Evolutionary conservation across 1,140 invertebrate species (phyloP), one percentile per base, ranked within the genome.

Genomic region (Lucilia sericata): DNA sequence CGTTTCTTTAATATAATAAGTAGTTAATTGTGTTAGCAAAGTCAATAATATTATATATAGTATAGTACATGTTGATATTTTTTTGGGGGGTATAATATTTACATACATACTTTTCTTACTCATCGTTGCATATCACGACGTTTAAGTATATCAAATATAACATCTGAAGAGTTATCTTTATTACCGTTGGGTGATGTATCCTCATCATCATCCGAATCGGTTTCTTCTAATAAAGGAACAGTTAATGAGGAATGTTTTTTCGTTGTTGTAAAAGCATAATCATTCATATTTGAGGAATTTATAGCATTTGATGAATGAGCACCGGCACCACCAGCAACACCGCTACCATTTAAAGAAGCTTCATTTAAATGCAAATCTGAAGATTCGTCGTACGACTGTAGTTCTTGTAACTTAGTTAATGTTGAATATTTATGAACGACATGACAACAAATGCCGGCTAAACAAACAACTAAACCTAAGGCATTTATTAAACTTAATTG

Each of bases 401-500:
- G 85, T 47, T 86, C 87, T 14, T 86, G 13, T 70, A 88, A 82
- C 75, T 75, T 85, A 9, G 86, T 80, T 86, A 90, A 87, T 42
- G 36, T 88, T n/a, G 86, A 85, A 85, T 90, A 92, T 91, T 98
- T 99, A 87, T 98, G 94, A 30, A 95, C 91, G 21, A 98, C 95
- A 91, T 99, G 98, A 76, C 96, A 92, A 12, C 93, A 93, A 86
- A 99, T 99, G 82, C 98, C 98, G 78, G 94, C 92, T 84, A 99
- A 92, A 90, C 98, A 99, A 13, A 99, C 92, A 10, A 96, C 89
- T 55, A 99, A 91, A 3, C 98, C 98, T 30, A 97, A 91, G 21
- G 96, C 93, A 92, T 99, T 99, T 2, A 99, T 92, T 2, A 92
- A 88, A 84, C 94, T 97, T 87, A 99, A 94, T 86, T 94, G 92